These are phyloP conservation scores for Aromia moschata DNA, from an alignment of 2,888 invertebrate genomes.

Conservation along the genomic window DNA sequence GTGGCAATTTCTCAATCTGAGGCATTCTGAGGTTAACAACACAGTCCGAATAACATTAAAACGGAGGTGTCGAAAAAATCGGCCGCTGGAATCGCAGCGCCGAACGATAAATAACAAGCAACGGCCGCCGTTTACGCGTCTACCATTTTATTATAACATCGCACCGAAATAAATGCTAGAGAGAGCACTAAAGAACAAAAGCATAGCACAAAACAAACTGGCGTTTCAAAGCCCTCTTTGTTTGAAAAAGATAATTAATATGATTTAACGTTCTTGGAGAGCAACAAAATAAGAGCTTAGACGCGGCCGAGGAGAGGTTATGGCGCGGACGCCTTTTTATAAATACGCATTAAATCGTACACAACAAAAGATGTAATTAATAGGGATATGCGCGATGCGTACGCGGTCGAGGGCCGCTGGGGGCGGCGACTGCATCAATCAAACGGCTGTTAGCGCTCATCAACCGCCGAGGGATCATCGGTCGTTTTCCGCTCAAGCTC, in stretches of 20 bases:
- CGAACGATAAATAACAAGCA: neutral
- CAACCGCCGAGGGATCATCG: constrained; percentile 49
- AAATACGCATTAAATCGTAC: constrained; percentile 23
- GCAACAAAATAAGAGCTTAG: constrained; percentile 13
- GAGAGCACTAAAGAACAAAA: constrained; percentile 7
- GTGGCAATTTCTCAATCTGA: no score
- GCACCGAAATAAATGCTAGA: constrained; percentile 8
- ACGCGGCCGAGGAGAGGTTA: constrained; percentile 7
- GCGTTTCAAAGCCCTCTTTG: constrained; percentile 10
- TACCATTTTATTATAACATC: constrained; percentile 2
- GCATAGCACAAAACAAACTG: constrained; percentile 12
- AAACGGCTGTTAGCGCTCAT: constrained; percentile 60
- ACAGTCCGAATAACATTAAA: no score
- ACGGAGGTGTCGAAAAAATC: no score
- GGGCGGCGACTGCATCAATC: constrained; percentile 59
- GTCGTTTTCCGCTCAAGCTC: constrained; percentile 37
- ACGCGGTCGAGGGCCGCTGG: constrained; percentile 38
- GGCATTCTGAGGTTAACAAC: no score
- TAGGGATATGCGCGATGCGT: constrained; percentile 51
- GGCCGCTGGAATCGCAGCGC: no score
- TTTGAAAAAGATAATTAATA: constrained; percentile 25
- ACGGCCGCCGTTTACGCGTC: neutral
- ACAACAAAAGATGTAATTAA: constrained; percentile 48
- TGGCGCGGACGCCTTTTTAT: constrained; percentile 12
- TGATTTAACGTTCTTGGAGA: constrained; percentile 28